Conservation (phyloP, 1,140 invertebrate species). For the Caenorhabditis remanei region DNA sequence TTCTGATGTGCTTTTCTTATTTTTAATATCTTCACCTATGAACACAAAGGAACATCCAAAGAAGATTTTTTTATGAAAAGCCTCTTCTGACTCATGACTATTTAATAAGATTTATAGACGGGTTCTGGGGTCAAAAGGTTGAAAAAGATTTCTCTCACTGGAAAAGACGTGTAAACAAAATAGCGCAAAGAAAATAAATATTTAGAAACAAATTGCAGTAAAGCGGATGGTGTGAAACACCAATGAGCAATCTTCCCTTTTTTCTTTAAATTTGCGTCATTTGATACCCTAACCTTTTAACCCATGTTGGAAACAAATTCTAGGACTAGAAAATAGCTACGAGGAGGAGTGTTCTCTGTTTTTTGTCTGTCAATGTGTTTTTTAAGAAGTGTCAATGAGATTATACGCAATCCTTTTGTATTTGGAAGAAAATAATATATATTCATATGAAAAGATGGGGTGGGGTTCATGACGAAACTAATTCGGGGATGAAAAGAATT, state of each 20-base stretch:
- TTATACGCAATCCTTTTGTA: not conserved
- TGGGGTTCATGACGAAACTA: not conserved
- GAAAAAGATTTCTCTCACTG: not conserved
- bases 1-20: too few species aligned
- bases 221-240: slow-evolving; percentile 2
- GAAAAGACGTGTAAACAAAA: not conserved
- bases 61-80: too few species aligned
- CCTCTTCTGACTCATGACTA: too few species aligned
- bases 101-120: too few species aligned
- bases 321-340: not conserved
- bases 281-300: slow-evolving; percentile 14
- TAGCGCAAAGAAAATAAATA: not conserved
- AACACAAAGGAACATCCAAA: too few species aligned
- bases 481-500: not conserved
- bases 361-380: not conserved
- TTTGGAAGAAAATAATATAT: not conserved
- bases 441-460: not conserved
- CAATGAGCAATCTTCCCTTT: slow-evolving; percentile 27
- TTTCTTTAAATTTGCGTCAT: slow-evolving; percentile 23
- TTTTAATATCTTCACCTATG: too few species aligned
- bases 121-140: too few species aligned
- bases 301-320: slow-evolving; percentile 28
- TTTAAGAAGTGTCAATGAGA: slow-evolving; percentile 14
- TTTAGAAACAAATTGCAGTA: slow-evolving; percentile 10
- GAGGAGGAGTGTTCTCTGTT: slow-evolving; percentile 14